Percentiles rank a stretch among this genome's conserved stretches.
Conservation (phyloP, 2,113 vertebrate genomes). For the Oreocharis arfaki region DNA sequence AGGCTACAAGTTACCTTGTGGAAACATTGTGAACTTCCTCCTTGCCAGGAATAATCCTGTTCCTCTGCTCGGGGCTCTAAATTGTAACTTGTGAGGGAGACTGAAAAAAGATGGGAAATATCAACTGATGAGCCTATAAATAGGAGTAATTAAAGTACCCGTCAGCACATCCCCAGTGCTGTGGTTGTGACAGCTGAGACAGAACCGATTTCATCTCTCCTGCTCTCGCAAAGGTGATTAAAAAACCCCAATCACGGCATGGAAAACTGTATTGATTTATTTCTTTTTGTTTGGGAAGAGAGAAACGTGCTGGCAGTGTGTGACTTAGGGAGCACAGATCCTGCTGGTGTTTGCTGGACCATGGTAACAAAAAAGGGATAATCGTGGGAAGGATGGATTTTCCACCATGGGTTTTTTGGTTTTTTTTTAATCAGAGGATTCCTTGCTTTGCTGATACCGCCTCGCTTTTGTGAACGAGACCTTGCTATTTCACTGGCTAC, state of each 20-base stretch:
- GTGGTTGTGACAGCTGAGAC: background rate
- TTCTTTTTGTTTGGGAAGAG: background rate
- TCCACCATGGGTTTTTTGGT: accelerated
- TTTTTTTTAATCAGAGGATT: background rate
- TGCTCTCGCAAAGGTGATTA: background rate
- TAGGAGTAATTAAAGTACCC: constrained; percentile 23
- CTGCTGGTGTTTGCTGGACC: background rate
- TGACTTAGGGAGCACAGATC: background rate
- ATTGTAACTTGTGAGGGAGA: background rate
- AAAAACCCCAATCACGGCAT: background rate
- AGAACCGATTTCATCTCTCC: background rate
- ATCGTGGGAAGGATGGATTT: background rate
- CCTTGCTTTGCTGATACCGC: background rate
- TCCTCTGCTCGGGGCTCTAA: background rate
- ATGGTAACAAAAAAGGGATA: background rate
- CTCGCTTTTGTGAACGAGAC: background rate
- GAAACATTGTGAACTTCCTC: background rate
- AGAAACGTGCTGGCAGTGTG: background rate
- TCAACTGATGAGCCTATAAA: constrained; percentile 30
- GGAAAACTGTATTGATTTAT: constrained; percentile 31
- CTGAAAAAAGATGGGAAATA: background rate
- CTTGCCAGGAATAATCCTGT: background rate
- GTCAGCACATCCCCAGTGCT: background rate
- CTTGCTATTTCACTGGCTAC: background rate
- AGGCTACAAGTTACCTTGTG: background rate